These are phyloP conservation scores for Pogonocichla stellata DNA, from an alignment of 2,113 vertebrate genomes.

Conservation along the genomic window DNA sequence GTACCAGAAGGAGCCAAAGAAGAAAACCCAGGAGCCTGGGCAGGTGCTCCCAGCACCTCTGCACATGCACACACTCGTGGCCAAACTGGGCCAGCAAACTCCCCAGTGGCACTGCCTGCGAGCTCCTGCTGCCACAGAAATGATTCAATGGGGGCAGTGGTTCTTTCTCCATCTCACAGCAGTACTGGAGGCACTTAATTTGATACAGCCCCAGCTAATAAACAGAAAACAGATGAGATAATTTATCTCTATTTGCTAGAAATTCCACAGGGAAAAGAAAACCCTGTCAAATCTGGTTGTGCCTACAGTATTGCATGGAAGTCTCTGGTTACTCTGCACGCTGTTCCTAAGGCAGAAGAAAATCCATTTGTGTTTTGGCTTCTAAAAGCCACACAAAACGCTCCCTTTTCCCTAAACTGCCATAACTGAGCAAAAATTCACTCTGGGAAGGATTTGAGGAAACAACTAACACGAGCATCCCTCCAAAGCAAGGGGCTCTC, in stretches of 20 bases:
- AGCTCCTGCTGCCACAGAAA: not conserved
- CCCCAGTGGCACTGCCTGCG: not conserved
- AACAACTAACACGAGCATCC: not conserved
- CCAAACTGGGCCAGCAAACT: not conserved
- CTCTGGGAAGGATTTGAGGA: not conserved
- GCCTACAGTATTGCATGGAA: not conserved
- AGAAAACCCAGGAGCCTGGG: not conserved
- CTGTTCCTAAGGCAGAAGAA: not conserved
- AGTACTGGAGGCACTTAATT: not conserved
- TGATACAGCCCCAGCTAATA: constrained; percentile 34
- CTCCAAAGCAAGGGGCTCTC: not conserved
- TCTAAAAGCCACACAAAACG: not conserved
- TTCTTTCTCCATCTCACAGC: not conserved
- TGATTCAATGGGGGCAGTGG: not conserved
- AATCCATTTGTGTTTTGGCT: not conserved
- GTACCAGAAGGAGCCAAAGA: not conserved
- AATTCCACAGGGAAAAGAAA: not conserved
- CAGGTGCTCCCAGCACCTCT: not conserved
- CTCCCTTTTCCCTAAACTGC: not conserved
- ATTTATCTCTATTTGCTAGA: constrained; percentile 17
- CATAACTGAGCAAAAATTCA: not conserved
- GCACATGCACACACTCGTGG: rapidly evolving
- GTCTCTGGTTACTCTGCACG: not conserved
- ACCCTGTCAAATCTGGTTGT: not conserved
- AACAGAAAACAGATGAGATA: not conserved